Conservation (phyloP, 2,888 invertebrate genomes). For the Limnephilus lunatus region DNA sequence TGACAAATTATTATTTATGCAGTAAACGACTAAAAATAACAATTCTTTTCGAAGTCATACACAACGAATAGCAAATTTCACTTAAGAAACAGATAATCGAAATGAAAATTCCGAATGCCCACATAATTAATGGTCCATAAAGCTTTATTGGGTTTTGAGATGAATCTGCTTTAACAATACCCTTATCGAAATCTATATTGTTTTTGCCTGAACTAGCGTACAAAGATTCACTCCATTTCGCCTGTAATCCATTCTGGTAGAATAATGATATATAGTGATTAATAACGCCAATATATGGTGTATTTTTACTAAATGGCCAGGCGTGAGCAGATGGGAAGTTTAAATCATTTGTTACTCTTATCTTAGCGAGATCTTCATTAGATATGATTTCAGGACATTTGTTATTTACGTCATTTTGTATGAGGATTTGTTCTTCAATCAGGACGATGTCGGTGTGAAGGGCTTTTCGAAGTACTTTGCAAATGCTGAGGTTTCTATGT, state of each 20-base stretch:
- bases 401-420: conserved; percentile 50
- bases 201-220: not conserved
- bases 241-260: conserved; percentile 50
- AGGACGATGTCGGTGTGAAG: conserved; percentile 53
- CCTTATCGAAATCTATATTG: conserved; percentile 32
- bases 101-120: conserved; percentile 55
- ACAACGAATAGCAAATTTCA: conserved; percentile 35
- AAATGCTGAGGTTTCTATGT: conserved; percentile 53
- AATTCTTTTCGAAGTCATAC: not conserved
- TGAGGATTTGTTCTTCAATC: conserved; percentile 59
- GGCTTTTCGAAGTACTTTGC: conserved; percentile 52
- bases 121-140: conserved; percentile 54
- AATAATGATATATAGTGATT: conserved; percentile 54
- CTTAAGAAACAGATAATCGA: conserved; percentile 41
- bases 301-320: conserved; percentile 60
- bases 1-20: not conserved
- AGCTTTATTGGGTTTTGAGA: conserved; percentile 21
- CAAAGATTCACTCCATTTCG: conserved; percentile 54
- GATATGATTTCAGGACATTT: conserved; percentile 49
- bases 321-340: conserved; percentile 61
- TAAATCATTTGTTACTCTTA: conserved; percentile 53
- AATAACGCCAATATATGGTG: conserved; percentile 56
- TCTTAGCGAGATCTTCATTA: conserved; percentile 42
- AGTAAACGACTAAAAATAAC: not conserved
- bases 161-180: not conserved